Conservation (phyloP, 2,113 vertebrate genomes). For the Sceloporus tristichus region DNA sequence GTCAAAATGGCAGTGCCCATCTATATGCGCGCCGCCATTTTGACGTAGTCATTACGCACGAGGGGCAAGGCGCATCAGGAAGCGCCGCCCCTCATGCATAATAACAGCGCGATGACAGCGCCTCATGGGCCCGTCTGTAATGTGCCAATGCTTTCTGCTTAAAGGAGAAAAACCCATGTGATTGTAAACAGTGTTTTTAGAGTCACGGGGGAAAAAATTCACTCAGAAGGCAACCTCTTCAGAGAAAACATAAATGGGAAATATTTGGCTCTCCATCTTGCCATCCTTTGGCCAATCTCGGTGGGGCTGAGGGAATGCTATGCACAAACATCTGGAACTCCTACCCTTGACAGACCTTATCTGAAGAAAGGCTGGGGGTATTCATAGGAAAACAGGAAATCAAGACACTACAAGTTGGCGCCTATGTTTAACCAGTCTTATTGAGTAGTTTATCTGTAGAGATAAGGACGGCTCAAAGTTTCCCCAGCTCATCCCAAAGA, state of each 20-base stretch:
- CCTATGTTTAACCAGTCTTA: slow-evolving; percentile 21
- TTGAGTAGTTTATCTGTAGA: slow-evolving; percentile 29
- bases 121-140: too few relatives aligned
- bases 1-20: too few relatives aligned
- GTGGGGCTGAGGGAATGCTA: background rate
- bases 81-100: too few relatives aligned
- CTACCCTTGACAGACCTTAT: slow-evolving; percentile 46
- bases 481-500: slow-evolving; percentile 23
- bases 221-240: background rate
- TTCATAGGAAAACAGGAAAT: slow-evolving; percentile 47
- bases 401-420: slow-evolving; percentile 27
- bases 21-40: too few relatives aligned
- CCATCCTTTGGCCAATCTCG: background rate
- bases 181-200: background rate
- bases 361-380: background rate
- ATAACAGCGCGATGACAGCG: too few relatives aligned
- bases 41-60: too few relatives aligned
- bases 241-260: too few relatives aligned
- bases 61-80: too few relatives aligned
- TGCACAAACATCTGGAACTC: background rate
- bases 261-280: background rate
- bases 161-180: too few relatives aligned
- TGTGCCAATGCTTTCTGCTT: too few relatives aligned
- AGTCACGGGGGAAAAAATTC: background rate
- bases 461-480: slow-evolving; percentile 47